A percentile compares a stretch with the other conserved stretches of the same genome.
phyloP scores from a whole-genome alignment of 2,113 vertebrate species.

The Ochotona princeps region DNA sequence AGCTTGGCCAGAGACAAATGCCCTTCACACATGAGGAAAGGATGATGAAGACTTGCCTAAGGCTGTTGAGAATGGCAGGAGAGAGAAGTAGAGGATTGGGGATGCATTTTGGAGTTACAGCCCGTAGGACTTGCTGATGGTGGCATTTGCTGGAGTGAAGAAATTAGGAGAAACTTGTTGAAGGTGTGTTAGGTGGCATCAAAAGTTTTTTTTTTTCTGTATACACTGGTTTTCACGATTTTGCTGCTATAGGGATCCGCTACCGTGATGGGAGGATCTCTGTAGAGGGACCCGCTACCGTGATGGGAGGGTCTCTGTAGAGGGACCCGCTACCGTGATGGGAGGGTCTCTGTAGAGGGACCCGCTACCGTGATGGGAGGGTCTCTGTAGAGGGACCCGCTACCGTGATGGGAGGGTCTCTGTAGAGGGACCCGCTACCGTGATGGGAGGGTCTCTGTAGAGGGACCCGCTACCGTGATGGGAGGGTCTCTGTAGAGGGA shows the following conservation, averaged over 20 bases:
- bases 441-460: too few relatives aligned
- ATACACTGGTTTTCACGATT: neutral
- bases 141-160: neutral
- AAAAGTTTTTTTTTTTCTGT: neutral
- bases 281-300: too few relatives aligned
- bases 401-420: neutral
- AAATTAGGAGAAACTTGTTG: neutral
- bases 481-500: too few relatives aligned
- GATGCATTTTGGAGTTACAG: neutral
- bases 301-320: neutral
- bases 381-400: too few relatives aligned
- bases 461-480: neutral
- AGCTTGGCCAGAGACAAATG: neutral
- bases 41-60: neutral
- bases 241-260: neutral
- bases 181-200: neutral
- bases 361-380: too few relatives aligned
- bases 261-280: neutral
- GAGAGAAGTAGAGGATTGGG: neutral
- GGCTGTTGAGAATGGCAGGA: neutral
- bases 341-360: too few relatives aligned
- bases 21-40: neutral
- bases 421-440: too few relatives aligned
- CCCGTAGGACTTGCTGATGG: neutral
- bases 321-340: neutral